These are phyloP conservation scores for Drosophila gaucha DNA, from an alignment of 2,888 invertebrate species.

Conservation along the genomic window DNA sequence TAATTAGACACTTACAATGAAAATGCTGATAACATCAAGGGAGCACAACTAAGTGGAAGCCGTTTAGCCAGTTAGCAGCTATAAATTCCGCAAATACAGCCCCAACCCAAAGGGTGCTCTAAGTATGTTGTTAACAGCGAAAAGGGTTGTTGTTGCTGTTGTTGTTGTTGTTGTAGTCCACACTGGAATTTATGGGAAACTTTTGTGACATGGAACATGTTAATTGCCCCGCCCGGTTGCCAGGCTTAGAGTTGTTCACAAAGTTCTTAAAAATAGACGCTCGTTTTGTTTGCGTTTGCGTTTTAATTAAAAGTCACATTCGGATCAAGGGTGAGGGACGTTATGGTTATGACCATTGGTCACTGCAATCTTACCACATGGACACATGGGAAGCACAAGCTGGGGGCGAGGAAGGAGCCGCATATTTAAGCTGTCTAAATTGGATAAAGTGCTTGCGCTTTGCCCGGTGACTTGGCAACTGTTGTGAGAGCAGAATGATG, in stretches of 20 bases:
- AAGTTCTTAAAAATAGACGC: conserved; percentile 77
- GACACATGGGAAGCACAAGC: conserved; percentile 8
- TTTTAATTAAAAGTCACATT: conserved; percentile 75
- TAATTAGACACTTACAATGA: conserved; percentile 51
- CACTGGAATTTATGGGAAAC: conserved; percentile 72
- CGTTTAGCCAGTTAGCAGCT: conserved; percentile 49
- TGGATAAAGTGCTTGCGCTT: conserved; percentile 82
- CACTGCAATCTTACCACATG: conserved; percentile 46
- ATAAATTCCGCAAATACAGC: conserved; percentile 64
- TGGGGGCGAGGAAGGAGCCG: conserved; percentile 8
- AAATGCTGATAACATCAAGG: conserved; percentile 5
- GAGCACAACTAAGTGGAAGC: conserved; percentile 29
- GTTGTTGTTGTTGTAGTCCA: conserved; percentile 40
- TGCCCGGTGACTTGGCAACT: conserved; percentile 57
- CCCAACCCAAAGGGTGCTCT: conserved; percentile 22
- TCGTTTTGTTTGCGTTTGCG: conserved; percentile 62
- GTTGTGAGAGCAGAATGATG: conserved; percentile 16
- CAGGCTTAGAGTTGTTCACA: conserved; percentile 65
- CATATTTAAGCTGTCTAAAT: conserved; percentile 82
- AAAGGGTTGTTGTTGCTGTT: conserved; percentile 63
- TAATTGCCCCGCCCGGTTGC: conserved; percentile 67
- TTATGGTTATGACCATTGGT: conserved; percentile 69
- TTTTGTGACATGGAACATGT: conserved; percentile 76
- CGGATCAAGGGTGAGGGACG: conserved; percentile 14
- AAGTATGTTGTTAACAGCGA: conserved; percentile 72